Evolutionary conservation across 2,797 vertebrate genomes (phyloP).

Genomic region (Prionace glauca): DNA sequence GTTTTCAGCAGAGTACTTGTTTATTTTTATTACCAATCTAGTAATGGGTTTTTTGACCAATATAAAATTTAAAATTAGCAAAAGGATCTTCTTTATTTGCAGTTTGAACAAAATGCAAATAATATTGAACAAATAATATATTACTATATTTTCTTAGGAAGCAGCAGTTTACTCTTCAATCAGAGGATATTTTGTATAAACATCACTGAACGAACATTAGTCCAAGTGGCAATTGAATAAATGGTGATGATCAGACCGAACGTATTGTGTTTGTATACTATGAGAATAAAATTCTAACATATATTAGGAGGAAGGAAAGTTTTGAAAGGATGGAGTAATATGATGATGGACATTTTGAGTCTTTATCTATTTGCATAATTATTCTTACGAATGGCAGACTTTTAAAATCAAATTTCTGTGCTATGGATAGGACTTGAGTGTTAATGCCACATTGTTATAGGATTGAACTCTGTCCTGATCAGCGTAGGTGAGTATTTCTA

Average conservation of each 20-base stretch:
- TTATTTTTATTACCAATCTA: not conserved
- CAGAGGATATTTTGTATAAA: not conserved
- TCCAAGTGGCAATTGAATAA: not conserved
- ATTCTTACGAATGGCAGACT: not conserved
- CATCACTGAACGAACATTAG: not conserved
- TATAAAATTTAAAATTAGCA: conserved; percentile 1
- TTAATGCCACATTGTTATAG: not conserved
- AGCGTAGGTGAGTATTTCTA: not conserved
- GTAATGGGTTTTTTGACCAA: not conserved
- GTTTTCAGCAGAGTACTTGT: not conserved
- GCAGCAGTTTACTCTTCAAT: not conserved
- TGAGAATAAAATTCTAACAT: not conserved
- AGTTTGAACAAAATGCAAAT: not conserved
- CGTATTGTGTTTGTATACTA: not conserved
- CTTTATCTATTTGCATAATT: not conserved
- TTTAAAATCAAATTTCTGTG: not conserved
- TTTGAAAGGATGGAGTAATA: not conserved
- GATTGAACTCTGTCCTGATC: not conserved
- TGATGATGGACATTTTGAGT: not conserved
- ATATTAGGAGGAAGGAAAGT: not conserved
- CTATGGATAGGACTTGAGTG: not conserved
- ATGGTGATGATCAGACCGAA: not conserved
- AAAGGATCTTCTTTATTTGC: not conserved
- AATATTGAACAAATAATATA: not conserved
- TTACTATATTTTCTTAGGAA: no score